Conservation (phyloP, 2,888 invertebrate genomes). For the Agriopis leucophaearia region DNA sequence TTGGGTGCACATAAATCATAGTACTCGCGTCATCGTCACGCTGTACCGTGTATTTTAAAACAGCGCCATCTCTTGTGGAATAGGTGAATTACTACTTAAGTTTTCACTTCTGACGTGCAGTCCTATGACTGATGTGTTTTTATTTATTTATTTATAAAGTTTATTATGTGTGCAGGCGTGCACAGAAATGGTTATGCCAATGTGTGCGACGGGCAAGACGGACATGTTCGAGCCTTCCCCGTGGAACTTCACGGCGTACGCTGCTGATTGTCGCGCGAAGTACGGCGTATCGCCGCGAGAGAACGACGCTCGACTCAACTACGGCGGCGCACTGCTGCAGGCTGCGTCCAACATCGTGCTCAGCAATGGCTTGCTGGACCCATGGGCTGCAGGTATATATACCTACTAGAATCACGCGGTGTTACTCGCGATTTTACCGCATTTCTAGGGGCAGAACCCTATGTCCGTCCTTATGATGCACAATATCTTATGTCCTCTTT, state of each 20-base stretch:
- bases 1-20: no score
- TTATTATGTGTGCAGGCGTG: conserved; percentile 90
- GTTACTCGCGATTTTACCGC: no score
- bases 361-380: conserved; percentile 95
- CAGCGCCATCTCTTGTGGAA: no score
- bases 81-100: no score
- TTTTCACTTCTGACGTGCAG: no score
- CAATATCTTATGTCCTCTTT: background rate
- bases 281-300: conserved; percentile 90
- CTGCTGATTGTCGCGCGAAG: conserved; percentile 89
- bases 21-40: no score
- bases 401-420: no score
- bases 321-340: conserved; percentile 92
- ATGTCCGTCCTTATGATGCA: no score
- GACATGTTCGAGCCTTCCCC: conserved; percentile 93
- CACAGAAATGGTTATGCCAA: conserved; percentile 99
- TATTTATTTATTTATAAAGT: no score
- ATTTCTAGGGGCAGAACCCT: no score
- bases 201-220: conserved; percentile 91
- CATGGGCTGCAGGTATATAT: conserved; percentile 92
- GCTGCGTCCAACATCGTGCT: conserved; percentile 90
- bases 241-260: conserved; percentile 91
- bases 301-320: conserved; percentile 90
- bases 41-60: no score
- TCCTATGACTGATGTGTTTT: no score